Percentiles rank a stretch among this genome's conserved stretches.
phyloP scores from a whole-genome alignment of 2,113 vertebrate species.

The Eubucco bourcierii region DNA sequence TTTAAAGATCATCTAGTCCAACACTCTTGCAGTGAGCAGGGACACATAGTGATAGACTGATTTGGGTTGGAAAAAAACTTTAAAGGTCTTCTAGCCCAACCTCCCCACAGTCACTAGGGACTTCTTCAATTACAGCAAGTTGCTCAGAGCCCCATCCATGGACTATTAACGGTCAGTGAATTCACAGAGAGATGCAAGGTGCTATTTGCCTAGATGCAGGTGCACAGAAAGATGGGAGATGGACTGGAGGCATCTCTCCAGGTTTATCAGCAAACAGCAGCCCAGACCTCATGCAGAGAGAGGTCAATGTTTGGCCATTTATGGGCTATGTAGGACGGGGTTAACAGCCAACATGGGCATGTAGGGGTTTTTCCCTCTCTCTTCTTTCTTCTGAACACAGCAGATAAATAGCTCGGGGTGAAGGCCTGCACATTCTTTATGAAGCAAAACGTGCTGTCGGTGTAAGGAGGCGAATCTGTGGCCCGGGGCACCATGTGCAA shows the following conservation, averaged over 20 bases:
- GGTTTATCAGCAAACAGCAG: neutral
- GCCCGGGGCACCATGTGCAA: conserved; percentile 86
- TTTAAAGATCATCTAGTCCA: too few species aligned
- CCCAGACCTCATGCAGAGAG: neutral
- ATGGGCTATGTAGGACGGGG: neutral
- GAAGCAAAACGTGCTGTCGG: conserved; percentile 87
- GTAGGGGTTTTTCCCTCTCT: conserved; percentile 28
- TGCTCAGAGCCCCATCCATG: too few species aligned
- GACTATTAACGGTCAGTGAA: neutral
- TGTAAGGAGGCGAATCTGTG: conserved; percentile 90
- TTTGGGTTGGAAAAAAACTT: too few species aligned
- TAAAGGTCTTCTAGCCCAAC: too few species aligned
- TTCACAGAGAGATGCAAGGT: neutral
- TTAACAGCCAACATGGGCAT: conserved; percentile 32
- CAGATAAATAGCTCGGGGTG: conserved; percentile 94
- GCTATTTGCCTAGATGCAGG: neutral
- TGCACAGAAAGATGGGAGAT: neutral
- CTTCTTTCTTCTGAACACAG: conserved; percentile 6
- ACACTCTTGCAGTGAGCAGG: too few species aligned
- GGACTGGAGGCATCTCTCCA: neutral
- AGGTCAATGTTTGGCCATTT: neutral
- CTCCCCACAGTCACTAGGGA: too few species aligned
- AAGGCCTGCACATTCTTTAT: conserved; percentile 95
- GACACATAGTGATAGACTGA: too few species aligned
- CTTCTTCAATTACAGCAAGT: too few species aligned